Percentiles rank a stretch among this genome's conserved stretches.
Evolutionary conservation across 2,888 invertebrate species (phyloP).

Genomic region (Lathronympha strigana): DNA sequence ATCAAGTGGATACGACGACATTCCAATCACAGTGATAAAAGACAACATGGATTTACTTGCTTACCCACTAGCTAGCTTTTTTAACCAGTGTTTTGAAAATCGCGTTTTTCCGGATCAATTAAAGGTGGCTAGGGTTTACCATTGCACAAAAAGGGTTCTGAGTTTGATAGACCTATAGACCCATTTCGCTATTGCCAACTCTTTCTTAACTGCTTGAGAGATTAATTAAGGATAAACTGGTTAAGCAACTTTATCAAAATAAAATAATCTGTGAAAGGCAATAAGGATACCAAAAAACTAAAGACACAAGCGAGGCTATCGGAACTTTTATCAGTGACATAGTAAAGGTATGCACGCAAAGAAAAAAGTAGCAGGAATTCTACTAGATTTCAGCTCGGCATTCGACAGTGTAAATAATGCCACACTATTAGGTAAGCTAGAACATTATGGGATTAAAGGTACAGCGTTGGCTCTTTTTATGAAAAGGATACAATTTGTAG

Average conservation of each 20-base stretch:
- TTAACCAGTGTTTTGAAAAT: too few species aligned
- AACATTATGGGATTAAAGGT: constrained; percentile 13
- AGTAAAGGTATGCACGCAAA: neutral
- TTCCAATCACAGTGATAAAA: neutral
- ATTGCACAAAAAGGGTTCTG: neutral
- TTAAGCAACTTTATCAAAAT: neutral
- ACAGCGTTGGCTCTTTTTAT: neutral
- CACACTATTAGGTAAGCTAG: neutral
- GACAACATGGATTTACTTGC: neutral
- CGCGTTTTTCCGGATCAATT: neutral
- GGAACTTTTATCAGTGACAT: neutral
- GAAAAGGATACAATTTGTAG: constrained; percentile 14
- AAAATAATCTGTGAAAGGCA: neutral
- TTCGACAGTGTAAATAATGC: neutral
- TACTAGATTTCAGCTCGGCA: constrained; percentile 11
- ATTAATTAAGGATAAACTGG: neutral
- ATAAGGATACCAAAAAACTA: neutral
- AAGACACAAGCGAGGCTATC: neutral
- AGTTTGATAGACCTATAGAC: neutral
- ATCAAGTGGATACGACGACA: neutral
- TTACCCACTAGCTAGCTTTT: neutral
- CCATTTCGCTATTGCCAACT: neutral
- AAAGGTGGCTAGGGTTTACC: neutral
- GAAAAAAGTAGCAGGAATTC: neutral
- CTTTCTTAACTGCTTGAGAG: neutral